Evolutionary conservation across 2,113 vertebrate genomes (phyloP).

Genomic region (Eudyptes chrysolophus): DNA sequence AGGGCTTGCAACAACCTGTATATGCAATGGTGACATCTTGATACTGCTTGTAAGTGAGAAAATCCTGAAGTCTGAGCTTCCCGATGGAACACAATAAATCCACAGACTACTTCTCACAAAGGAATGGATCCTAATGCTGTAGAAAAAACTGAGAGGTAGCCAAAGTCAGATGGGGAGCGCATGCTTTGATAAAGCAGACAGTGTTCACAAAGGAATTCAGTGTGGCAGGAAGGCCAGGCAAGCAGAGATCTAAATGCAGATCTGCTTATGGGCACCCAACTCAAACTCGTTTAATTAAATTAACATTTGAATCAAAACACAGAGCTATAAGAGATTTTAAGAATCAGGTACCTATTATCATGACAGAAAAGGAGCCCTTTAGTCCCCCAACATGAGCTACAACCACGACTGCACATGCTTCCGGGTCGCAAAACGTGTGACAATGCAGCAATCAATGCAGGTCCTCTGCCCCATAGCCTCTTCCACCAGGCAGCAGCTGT

Average conservation of each 20-base stretch:
- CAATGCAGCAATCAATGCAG: rapidly evolving
- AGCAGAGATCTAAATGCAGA: background rate
- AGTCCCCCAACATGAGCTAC: background rate
- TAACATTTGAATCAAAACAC: background rate
- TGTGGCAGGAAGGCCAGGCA: background rate
- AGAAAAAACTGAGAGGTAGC: background rate
- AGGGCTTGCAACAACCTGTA: background rate
- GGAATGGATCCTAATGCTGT: background rate
- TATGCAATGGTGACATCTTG: background rate
- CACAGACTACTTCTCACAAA: background rate
- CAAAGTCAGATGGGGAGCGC: rapidly evolving
- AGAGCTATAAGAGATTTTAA: background rate
- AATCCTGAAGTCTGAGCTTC: background rate
- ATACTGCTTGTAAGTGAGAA: background rate
- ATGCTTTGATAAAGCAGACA: background rate
- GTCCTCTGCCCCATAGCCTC: no score
- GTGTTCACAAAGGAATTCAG: background rate
- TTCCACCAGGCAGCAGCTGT: background rate
- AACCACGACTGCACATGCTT: rapidly evolving
- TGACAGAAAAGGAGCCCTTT: background rate
- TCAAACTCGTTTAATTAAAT: background rate
- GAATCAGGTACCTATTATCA: background rate
- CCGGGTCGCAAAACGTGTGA: rapidly evolving
- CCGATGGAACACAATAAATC: background rate
- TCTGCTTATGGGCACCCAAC: background rate